phyloP scores from a whole-genome alignment of 2,888 invertebrate genomes.

The Cantharis rufa region DNA sequence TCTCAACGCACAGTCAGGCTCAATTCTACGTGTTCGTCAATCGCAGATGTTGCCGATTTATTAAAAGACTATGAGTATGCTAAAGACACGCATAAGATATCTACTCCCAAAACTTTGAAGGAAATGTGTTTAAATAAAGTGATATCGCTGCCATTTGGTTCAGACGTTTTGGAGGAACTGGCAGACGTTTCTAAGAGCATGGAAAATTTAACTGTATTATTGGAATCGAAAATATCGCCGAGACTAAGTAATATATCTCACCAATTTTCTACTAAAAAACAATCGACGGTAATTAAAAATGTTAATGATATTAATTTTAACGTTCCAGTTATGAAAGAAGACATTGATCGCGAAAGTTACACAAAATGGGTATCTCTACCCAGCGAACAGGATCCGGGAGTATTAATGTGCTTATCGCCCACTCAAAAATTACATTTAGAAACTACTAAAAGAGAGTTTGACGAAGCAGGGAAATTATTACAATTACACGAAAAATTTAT shows the following conservation, averaged over 20 bases:
- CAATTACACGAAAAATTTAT: slow-evolving; percentile 73
- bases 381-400: slow-evolving; percentile 63
- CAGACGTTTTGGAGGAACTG: slow-evolving; percentile 69
- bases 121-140: slow-evolving; percentile 70
- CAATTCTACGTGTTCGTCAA: slow-evolving; percentile 64
- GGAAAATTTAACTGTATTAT: slow-evolving; percentile 43
- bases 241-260: neutral
- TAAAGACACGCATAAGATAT: slow-evolving; percentile 14
- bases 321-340: slow-evolving; percentile 32
- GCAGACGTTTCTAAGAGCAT: slow-evolving; percentile 66
- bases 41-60: slow-evolving; percentile 64
- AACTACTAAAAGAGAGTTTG: slow-evolving; percentile 59
- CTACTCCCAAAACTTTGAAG: slow-evolving; percentile 14
- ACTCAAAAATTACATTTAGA: slow-evolving; percentile 68
- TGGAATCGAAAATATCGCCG: slow-evolving; percentile 43
- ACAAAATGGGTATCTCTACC: slow-evolving; percentile 66
- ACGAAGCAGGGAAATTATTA: slow-evolving; percentile 65
- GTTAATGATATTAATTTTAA: slow-evolving; percentile 24
- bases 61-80: slow-evolving; percentile 56
- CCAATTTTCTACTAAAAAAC: neutral
- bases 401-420: slow-evolving; percentile 73
- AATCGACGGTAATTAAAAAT: neutral
- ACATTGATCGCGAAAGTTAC: slow-evolving; percentile 53
- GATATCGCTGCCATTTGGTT: slow-evolving; percentile 70
- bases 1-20: slow-evolving; percentile 72